phyloP scores from a whole-genome alignment of 2,113 vertebrate species.

The Neodon shergylaensis region DNA sequence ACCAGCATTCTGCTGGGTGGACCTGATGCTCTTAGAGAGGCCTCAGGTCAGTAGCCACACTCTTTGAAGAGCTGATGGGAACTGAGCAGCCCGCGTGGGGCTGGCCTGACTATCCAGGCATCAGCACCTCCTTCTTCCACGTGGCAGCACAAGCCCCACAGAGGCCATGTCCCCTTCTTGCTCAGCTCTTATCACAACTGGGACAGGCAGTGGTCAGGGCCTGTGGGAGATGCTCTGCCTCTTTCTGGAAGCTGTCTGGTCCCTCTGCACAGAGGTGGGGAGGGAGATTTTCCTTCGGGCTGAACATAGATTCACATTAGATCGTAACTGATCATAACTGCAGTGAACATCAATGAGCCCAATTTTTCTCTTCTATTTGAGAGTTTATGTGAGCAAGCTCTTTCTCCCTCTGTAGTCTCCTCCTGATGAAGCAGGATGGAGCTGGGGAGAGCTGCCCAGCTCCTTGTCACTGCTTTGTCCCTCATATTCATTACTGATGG shows the following conservation, averaged over 20 bases:
- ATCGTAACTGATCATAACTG: not conserved
- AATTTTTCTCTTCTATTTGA: not conserved
- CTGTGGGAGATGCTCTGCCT: not conserved
- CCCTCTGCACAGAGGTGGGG: not conserved
- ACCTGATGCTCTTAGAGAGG: not conserved
- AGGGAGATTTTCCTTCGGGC: not conserved
- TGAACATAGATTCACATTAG: not conserved
- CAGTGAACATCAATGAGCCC: not conserved
- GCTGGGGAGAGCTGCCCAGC: not conserved
- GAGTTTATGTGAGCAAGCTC: not conserved
- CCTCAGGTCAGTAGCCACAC: not conserved
- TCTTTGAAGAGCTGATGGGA: conserved; percentile 86
- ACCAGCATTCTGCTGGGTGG: not conserved
- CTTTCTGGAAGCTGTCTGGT: not conserved
- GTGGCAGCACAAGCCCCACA: conserved; percentile 83
- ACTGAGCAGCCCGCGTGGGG: conserved; percentile 87
- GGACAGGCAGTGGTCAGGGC: not conserved
- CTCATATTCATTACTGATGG: not conserved
- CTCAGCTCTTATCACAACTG: not conserved
- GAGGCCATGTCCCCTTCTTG: conserved; percentile 42
- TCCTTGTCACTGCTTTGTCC: too few species aligned
- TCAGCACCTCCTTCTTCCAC: conserved; percentile 83
- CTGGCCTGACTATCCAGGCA: conserved; percentile 84
- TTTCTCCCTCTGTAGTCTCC: not conserved
- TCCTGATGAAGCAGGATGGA: not conserved